Evolutionary conservation across 2,888 invertebrate genomes (phyloP), one percentile per base, ranked within the genome.

Genomic region (Gandaritis pyraliata): DNA sequence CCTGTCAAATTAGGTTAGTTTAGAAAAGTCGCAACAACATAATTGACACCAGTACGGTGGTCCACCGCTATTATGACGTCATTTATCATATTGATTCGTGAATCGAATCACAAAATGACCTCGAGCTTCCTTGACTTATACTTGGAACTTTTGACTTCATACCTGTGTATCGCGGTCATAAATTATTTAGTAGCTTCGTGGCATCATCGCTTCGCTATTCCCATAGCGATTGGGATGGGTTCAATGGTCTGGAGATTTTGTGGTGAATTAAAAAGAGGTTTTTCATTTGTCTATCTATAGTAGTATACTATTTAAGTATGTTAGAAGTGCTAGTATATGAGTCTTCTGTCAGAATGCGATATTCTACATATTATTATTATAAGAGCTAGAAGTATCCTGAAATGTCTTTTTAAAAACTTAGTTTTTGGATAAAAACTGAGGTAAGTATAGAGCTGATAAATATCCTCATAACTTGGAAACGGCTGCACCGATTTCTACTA

Each of bases 171-270:
- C 15, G 11, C 15, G 18, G 23, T 39, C 16, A 65, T 64, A 65
- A 55, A 60, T 60, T 60, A 58, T 47, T 58, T 63, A 60, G 55
- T 43, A 54, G 53, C 45, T 53, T 36, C 59, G 53, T 50, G 57
- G 45, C 54, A 12, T 16, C 33, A 10, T 18, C 53, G 50, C 29
- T 56, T 33, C 29, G 58, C 64, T 38, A 57, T 65, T 64, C 64
- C 58, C 56, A 66, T 61, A 30, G 53, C 52, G 47, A 52, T 59
- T 48, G 38, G 45, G 33, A 58, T 48, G 61, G 64, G 65, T 64
- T 68, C 65, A 68, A 65, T 58, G 64, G 23, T 58, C 68, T 48
- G 45, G 18, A 43, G 49, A 64, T 65, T 65, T 68, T 55, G 64
- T 65, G 57, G 61, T 61, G 38, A 47, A 64, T 68, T 61, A 53